Base-by-base conservation (phyloP, 2,888 invertebrate genomes). In the Amblyteles armatorius region DNA sequence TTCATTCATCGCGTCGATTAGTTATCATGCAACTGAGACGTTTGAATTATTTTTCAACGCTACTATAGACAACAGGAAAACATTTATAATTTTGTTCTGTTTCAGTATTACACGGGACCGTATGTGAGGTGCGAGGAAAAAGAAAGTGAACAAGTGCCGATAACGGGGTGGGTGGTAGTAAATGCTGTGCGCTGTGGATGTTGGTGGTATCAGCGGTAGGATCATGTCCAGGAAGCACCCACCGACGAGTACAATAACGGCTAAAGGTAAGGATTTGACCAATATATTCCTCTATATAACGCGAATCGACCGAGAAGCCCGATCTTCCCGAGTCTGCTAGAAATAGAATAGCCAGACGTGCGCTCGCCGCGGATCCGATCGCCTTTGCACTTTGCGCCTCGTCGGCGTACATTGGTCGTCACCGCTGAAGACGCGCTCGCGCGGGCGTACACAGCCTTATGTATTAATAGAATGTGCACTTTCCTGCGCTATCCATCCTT, bases 201-300 rank as follows among this genome's bases (percentile, higher is more conserved):
- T 88, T 85, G 87, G 87, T 88, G 87, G 84, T 87, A 87, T 84
- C 89, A 89, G 90, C 52, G 33, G 55, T 65, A 72, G 76, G 82
- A 85, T 68, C 84, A 92, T 92, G 92, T 92, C 92, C 87, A 90
- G 89, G 85, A 89, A 92, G 88, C 90, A 90, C 84, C 90, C 91
- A 85, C 87, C 91, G 77, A 85, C 90, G 33, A 89, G 88, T 68
- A 78, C 87, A 68, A 76, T 86, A 87, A 79, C 88, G 86, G 84
- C 88, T 79, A 89, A 90, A 88, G 91, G 90, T 90, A 84, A 85
- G 72, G 16, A 72, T 57, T 55, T 19, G 16, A 44, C 3, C n/a
- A 6, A 36, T 71, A 4, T 36, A 36, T 55, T 19, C 44, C 33
- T 40, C 44, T n/a, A 50, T 29, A 50, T 13, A 65, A 2, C 13